These are phyloP conservation scores for Blera fallax DNA, from an alignment of 2,888 invertebrate genomes.

Conservation along the genomic window DNA sequence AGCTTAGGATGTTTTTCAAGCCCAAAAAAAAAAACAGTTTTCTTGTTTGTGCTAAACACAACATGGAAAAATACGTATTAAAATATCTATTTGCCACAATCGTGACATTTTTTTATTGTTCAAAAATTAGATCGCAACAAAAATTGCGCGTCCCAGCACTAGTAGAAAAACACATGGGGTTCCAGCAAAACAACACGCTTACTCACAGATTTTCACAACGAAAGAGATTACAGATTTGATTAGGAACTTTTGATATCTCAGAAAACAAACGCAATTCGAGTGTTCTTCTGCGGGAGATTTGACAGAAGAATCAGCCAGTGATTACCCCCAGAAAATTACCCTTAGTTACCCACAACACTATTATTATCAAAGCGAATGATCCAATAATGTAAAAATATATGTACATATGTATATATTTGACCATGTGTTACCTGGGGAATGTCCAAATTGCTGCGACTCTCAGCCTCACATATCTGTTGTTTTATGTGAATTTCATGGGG, in stretches of 20 bases:
- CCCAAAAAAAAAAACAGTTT: not conserved
- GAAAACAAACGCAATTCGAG: not conserved
- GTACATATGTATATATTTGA: not conserved
- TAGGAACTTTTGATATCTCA: not conserved
- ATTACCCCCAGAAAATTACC: not conserved
- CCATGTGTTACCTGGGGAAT: conserved; percentile 63
- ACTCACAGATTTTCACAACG: not conserved
- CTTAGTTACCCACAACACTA: not conserved
- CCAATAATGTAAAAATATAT: not conserved
- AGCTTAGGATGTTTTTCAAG: not conserved
- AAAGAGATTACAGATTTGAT: not conserved
- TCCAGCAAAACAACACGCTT: not conserved
- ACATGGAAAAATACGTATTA: not conserved
- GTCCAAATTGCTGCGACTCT: conserved; percentile 78
- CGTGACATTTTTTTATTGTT: not conserved
- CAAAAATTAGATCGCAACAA: not conserved
- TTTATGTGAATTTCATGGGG: conserved; percentile 51
- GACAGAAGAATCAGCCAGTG: not conserved
- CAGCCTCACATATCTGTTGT: conserved; percentile 57
- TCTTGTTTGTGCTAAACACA: not conserved
- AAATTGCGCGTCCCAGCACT: not conserved
- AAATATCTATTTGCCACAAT: not conserved
- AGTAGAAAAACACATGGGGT: not conserved
- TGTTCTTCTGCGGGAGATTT: not conserved
- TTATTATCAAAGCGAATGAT: not conserved